A percentile compares a stretch with the other conserved stretches of the same genome.
Evolutionary conservation across 2,888 invertebrate species (phyloP).

Genomic region (Sinhomidia bicolor): DNA sequence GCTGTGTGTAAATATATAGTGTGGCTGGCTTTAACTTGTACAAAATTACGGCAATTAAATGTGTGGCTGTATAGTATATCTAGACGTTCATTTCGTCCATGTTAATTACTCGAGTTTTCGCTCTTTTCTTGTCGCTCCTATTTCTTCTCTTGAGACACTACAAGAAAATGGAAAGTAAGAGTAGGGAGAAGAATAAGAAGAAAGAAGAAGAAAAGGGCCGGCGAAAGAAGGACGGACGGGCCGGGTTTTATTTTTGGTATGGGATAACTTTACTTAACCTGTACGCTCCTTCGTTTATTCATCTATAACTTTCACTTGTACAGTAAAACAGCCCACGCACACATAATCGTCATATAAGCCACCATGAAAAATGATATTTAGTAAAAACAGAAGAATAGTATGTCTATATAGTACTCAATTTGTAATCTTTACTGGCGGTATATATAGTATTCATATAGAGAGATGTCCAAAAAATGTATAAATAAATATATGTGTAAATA

Average conservation of each 20-base stretch:
- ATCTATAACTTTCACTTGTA: not conserved
- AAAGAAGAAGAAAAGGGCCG: not conserved
- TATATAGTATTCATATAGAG: too few species aligned
- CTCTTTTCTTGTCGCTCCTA: not conserved
- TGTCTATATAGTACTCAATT: too few species aligned
- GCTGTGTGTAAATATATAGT: not conserved
- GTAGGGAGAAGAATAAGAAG: not conserved
- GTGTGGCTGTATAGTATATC: constrained; percentile 4
- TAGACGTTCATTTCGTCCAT: constrained; percentile 54
- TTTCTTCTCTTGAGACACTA: too few species aligned
- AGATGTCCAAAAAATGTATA: too few species aligned
- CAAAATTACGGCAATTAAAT: constrained; percentile 62
- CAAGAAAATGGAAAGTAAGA: too few species aligned
- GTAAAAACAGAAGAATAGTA: too few species aligned
- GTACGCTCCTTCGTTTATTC: not conserved
- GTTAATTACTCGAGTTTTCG: constrained; percentile 54
- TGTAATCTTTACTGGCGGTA: too few species aligned
- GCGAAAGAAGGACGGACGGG: not conserved
- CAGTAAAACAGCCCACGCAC: constrained; percentile 4
- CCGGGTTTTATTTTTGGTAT: too few species aligned
- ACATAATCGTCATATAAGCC: not conserved
- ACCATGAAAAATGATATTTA: not conserved
- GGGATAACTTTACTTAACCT: constrained; percentile 9
- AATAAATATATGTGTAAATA: too few species aligned
- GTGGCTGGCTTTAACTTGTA: constrained; percentile 27